Evolutionary conservation across 2,888 invertebrate species (phyloP).

Genomic region (Xestobium rufovillosum): DNA sequence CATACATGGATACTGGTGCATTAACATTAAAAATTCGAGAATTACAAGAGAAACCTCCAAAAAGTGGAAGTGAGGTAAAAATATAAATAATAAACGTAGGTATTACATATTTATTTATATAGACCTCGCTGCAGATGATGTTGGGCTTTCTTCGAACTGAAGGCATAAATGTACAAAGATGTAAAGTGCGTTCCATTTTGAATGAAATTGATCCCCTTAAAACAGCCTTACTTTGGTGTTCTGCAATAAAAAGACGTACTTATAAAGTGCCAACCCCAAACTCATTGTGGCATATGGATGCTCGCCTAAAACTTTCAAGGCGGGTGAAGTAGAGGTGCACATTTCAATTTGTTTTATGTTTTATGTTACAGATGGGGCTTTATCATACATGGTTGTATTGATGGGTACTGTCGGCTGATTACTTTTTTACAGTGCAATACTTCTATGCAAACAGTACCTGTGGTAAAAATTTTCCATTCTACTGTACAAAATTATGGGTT

Average conservation of each 20-base stretch:
- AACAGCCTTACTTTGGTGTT: conserved; percentile 9
- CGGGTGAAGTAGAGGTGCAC: too few relatives aligned
- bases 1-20: too few relatives aligned
- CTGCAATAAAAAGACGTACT: conserved; percentile 8
- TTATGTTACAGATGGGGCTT: conserved; percentile 6
- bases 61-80: conserved; percentile 3
- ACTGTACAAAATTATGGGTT: conserved; percentile 7
- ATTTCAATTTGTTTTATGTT: not conserved
- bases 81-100: too few relatives aligned
- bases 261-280: conserved; percentile 13
- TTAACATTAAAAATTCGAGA: not conserved
- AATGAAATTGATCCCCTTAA: conserved; percentile 4
- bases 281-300: conserved; percentile 14
- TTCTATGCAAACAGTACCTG: not conserved
- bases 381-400: conserved; percentile 9
- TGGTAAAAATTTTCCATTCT: not conserved
- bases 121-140: conserved; percentile 9
- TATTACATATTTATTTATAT: too few relatives aligned
- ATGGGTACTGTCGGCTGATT: conserved; percentile 8
- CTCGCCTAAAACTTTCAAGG: conserved; percentile 11
- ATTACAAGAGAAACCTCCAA: conserved; percentile 3
- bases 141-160: conserved; percentile 2
- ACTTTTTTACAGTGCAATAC: conserved; percentile 5
- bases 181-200: conserved; percentile 4
- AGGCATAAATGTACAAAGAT: conserved; percentile 6